These are phyloP conservation scores for Gambelia wislizenii DNA, from an alignment of 2,797 vertebrate genomes.

Conservation along the genomic window DNA sequence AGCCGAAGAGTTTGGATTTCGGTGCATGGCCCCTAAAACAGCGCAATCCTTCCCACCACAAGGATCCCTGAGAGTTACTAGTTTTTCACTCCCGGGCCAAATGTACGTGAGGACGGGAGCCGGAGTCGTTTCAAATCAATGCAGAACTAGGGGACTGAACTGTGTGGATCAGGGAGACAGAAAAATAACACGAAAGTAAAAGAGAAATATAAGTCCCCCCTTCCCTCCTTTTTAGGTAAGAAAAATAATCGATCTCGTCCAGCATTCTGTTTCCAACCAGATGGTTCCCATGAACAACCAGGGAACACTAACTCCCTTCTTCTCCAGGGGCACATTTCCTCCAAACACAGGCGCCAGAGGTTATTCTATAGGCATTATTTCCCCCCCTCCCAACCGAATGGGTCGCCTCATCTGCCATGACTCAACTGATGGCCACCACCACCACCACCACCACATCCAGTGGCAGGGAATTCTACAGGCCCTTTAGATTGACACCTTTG, in stretches of 20 bases:
- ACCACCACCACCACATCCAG: neutral
- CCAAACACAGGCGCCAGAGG: neutral
- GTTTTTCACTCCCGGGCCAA: neutral
- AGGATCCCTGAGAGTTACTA: too few relatives aligned
- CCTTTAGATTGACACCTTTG: too few relatives aligned
- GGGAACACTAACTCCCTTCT: neutral
- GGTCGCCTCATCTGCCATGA: neutral
- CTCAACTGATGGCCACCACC: neutral
- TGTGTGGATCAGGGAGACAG: neutral
- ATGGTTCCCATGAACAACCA: too few relatives aligned
- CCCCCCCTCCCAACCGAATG: neutral
- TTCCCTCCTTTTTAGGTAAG: neutral
- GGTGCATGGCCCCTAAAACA: too few relatives aligned
- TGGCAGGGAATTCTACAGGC: neutral
- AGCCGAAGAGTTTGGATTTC: neutral
- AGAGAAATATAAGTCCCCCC: neutral
- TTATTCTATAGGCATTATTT: too few relatives aligned
- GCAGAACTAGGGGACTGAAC: neutral
- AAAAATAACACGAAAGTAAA: neutral
- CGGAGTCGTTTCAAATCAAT: neutral
- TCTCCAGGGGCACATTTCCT: too few relatives aligned
- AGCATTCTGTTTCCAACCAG: neutral
- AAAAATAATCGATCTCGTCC: neutral
- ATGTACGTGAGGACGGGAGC: too few relatives aligned
- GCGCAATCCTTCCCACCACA: too few relatives aligned